These are phyloP conservation scores for Magallana nippona DNA, from an alignment of 2,888 invertebrate species.

Conservation along the genomic window DNA sequence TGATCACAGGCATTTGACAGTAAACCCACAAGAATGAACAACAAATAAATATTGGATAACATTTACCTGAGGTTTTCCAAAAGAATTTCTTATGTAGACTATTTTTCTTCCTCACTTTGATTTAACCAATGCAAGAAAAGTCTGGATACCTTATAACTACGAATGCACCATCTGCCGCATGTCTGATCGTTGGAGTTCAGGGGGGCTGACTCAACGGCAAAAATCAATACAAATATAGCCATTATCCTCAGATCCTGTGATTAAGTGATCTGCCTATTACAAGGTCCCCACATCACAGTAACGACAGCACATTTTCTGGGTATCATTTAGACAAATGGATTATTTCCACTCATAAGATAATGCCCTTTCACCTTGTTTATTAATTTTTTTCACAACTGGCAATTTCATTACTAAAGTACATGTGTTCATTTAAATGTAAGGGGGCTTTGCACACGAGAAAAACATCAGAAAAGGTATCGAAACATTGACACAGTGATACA, in stretches of 20 bases:
- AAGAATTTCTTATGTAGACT: no score
- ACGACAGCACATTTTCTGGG: background rate
- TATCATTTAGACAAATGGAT: background rate
- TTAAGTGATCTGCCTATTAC: constrained; percentile 22
- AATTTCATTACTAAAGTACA: no score
- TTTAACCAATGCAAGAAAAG: background rate
- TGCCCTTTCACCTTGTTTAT: background rate
- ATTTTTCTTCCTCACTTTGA: no score
- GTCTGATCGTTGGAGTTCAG: background rate
- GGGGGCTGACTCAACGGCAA: constrained; percentile 19
- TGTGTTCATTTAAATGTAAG: no score
- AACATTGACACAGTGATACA: no score
- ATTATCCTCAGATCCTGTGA: constrained; percentile 19
- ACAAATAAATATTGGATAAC: no score
- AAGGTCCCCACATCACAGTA: background rate
- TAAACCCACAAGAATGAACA: no score
- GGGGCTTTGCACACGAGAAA: background rate
- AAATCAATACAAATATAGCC: constrained; percentile 30
- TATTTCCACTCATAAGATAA: background rate
- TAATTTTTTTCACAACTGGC: background rate
- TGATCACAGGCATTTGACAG: no score
- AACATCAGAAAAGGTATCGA: background rate
- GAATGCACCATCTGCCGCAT: constrained; percentile 20
- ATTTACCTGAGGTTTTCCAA: no score
- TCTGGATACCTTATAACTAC: background rate